A percentile compares a stretch with the other conserved stretches of the same genome.
phyloP scores from a whole-genome alignment of 2,797 vertebrate species.

The Octomys mimax region DNA sequence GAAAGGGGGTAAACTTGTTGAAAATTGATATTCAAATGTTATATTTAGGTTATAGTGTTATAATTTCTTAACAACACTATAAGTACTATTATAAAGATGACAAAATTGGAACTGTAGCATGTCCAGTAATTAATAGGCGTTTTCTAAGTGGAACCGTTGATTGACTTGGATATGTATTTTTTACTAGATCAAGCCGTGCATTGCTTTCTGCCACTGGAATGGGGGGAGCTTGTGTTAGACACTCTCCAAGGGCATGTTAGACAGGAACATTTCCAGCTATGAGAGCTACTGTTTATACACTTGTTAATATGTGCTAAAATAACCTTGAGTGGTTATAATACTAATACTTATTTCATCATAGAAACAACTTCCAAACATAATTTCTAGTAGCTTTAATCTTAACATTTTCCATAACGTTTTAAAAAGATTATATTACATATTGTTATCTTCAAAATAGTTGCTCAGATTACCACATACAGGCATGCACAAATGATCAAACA shows the following conservation, averaged over 20 bases:
- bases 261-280: neutral
- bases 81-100: neutral
- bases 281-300: neutral
- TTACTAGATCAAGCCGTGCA: neutral
- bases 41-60: neutral
- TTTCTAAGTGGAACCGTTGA: neutral
- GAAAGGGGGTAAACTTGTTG: neutral
- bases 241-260: neutral
- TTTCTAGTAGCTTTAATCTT: neutral
- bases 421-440: no score
- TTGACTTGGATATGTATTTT: neutral
- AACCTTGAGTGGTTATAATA: neutral
- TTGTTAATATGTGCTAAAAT: neutral
- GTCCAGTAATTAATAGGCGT: neutral
- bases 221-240: neutral
- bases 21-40: neutral
- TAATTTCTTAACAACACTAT: neutral
- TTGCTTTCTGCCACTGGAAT: neutral
- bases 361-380: neutral
- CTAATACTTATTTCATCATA: neutral
- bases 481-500: no score
- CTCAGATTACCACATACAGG: no score
- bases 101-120: neutral
- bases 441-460: no score
- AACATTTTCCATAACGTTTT: neutral